Evolutionary conservation across 2,113 vertebrate species (phyloP).

Genomic region (Phalacrocorax pelagicus): DNA sequence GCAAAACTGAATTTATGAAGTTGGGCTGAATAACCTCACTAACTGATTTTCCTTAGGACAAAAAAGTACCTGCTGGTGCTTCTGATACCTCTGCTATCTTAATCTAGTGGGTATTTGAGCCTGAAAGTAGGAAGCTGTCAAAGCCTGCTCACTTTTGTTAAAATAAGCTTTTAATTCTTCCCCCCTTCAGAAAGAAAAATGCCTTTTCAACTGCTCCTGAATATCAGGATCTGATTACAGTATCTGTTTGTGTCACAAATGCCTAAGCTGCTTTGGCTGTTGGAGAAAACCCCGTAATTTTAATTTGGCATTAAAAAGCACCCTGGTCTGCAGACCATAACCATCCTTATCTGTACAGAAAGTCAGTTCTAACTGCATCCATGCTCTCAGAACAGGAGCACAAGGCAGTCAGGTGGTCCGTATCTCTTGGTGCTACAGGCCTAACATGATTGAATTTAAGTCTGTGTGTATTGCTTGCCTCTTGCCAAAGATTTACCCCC

Average conservation of each 20-base stretch:
- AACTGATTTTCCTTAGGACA: background rate
- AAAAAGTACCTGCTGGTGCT: background rate
- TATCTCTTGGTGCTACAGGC: background rate
- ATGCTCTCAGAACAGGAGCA: background rate
- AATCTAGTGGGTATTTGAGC: background rate
- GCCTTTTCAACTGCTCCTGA: background rate
- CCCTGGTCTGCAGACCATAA: background rate
- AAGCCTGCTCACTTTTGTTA: background rate
- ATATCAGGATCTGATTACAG: background rate
- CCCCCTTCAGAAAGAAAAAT: background rate
- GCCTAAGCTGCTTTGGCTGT: background rate
- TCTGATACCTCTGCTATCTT: background rate
- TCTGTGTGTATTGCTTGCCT: background rate
- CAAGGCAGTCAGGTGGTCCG: accelerated
- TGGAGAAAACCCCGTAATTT: background rate
- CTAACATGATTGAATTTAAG: accelerated
- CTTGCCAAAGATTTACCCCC: background rate
- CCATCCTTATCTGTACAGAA: background rate
- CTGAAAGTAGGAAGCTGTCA: background rate
- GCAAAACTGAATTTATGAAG: background rate
- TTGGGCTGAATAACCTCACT: background rate
- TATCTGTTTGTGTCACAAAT: background rate
- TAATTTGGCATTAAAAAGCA: background rate
- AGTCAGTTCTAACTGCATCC: background rate
- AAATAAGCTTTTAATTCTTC: background rate